phyloP scores from a whole-genome alignment of 2,113 vertebrate species.

The Notechis scutatus region DNA sequence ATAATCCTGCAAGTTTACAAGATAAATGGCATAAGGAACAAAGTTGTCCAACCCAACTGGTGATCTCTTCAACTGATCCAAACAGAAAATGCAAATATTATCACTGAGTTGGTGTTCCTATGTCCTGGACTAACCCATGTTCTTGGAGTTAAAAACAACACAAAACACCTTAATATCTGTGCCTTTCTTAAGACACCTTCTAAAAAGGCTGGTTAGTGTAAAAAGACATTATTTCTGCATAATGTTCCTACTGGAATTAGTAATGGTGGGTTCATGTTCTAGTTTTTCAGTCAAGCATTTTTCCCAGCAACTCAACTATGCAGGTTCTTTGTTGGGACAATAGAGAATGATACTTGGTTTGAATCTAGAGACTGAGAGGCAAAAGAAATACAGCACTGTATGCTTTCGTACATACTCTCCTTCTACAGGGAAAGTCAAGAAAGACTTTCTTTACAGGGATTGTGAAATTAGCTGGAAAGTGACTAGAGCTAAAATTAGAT shows the following conservation, averaged over 20 bases:
- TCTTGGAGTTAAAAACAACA: not conserved
- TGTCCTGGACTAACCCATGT: not conserved
- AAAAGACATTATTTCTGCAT: not conserved
- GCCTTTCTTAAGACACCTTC: not conserved
- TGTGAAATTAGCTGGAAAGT: not conserved
- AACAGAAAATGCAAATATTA: not conserved
- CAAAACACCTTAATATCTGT: not conserved
- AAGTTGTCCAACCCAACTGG: not conserved
- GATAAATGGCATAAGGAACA: no score
- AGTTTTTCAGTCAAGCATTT: not conserved
- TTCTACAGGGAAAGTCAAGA: not conserved
- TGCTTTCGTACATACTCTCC: fast-evolving
- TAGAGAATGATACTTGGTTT: not conserved
- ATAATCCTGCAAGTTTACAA: no score
- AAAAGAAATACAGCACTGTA: not conserved
- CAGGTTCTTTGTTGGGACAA: not conserved
- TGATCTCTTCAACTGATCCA: not conserved
- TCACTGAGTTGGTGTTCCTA: not conserved
- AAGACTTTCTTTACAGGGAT: not conserved
- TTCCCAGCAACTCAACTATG: not conserved
- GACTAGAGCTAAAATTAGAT: not conserved
- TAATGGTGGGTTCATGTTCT: not conserved
- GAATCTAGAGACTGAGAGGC: not conserved
- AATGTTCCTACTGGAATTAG: not conserved
- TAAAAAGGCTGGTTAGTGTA: not conserved